These are phyloP conservation scores for Pionites leucogaster DNA, from an alignment of 2,113 vertebrate species.

Conservation along the genomic window DNA sequence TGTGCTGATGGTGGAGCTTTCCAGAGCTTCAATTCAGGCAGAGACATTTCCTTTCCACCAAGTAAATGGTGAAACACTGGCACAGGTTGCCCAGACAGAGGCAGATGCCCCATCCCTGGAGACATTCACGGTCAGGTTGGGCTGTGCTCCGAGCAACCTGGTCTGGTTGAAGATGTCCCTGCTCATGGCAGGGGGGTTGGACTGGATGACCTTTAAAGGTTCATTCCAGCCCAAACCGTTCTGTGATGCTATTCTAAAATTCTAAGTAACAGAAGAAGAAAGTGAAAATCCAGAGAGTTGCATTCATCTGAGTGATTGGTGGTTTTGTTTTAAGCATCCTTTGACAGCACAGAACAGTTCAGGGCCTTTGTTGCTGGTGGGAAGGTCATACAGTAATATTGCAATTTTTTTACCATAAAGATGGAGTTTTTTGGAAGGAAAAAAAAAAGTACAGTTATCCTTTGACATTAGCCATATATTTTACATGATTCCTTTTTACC, in stretches of 20 bases:
- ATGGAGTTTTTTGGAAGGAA: neutral
- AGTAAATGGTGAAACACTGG: neutral
- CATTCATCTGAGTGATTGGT: neutral
- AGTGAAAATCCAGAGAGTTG: neutral
- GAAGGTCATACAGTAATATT: neutral
- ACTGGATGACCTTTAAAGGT: neutral
- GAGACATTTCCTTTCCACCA: neutral
- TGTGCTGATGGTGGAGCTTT: neutral
- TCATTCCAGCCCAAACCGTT: neutral
- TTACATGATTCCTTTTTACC: neutral
- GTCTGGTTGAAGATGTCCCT: neutral
- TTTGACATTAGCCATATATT: neutral
- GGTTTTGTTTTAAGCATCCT: neutral
- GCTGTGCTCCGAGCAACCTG: rapidly evolving
- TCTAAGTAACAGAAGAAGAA: neutral
- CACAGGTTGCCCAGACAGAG: neutral
- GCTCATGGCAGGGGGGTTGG: neutral
- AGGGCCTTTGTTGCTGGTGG: slow-evolving; percentile 14
- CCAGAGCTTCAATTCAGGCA: neutral
- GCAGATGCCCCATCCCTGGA: neutral
- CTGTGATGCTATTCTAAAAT: neutral
- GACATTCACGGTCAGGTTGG: neutral
- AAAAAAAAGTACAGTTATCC: neutral
- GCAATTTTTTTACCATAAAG: neutral
- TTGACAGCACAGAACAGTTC: neutral